These are phyloP conservation scores for Nezara viridula DNA, from an alignment of 2,888 invertebrate genomes.

Conservation along the genomic window DNA sequence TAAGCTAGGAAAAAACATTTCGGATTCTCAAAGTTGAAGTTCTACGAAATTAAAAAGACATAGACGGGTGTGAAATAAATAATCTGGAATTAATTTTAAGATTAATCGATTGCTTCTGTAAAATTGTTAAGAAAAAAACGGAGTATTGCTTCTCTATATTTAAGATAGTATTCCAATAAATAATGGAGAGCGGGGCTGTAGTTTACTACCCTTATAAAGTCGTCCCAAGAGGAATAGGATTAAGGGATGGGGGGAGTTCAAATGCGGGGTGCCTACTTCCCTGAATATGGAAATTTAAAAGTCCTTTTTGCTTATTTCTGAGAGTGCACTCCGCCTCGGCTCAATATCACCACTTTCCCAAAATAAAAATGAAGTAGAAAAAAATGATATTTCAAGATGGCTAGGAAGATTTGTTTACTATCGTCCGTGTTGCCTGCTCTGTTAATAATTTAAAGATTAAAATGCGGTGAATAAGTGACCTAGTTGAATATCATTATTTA, in stretches of 20 bases:
- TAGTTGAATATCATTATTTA: too few relatives aligned
- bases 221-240: not conserved
- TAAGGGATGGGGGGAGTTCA: not conserved
- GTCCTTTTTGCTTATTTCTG: conserved; percentile 27
- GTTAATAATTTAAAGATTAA: too few relatives aligned
- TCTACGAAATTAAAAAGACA: too few relatives aligned
- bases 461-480: too few relatives aligned
- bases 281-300: conserved; percentile 15
- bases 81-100: too few relatives aligned
- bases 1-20: too few relatives aligned
- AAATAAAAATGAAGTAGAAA: not conserved
- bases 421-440: too few relatives aligned
- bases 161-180: not conserved
- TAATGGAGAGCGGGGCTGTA: not conserved
- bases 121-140: not conserved
- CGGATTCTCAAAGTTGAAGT: too few relatives aligned
- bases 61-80: too few relatives aligned
- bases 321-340: not conserved
- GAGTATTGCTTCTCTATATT: not conserved
- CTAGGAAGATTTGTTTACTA: too few relatives aligned
- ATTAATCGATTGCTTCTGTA: not conserved
- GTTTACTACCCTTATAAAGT: conserved; percentile 18
- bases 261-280: not conserved
- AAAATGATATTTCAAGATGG: too few relatives aligned
- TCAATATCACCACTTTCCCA: not conserved